phyloP scores from a whole-genome alignment of 2,113 vertebrate species.

The Anser cygnoides region DNA sequence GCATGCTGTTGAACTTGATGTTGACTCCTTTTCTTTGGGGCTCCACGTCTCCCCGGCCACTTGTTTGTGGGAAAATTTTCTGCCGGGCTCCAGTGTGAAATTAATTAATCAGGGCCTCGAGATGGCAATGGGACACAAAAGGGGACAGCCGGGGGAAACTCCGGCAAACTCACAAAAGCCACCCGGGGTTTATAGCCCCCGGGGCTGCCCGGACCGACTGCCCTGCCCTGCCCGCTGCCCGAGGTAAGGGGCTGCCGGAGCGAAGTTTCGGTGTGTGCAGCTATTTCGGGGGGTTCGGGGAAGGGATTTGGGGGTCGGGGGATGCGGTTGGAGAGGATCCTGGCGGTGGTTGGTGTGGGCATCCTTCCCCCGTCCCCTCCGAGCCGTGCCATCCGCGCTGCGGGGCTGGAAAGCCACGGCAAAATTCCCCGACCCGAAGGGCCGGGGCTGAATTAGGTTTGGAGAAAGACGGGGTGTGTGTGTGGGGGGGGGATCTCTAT shows the following conservation, averaged over 20 bases:
- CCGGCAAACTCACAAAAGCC: conserved; percentile 51
- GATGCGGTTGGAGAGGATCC: background rate
- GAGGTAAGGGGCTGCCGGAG: conserved; percentile 52
- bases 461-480: background rate
- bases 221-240: conserved; percentile 18
- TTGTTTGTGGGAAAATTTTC: conserved; percentile 84
- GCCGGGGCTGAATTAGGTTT: background rate
- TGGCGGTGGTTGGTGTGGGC: background rate
- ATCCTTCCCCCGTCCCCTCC: background rate
- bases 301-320: background rate
- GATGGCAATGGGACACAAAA: conserved; percentile 67
- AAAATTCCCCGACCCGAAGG: background rate
- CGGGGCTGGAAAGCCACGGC: background rate
- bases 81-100: conserved; percentile 80
- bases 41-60: conserved; percentile 69
- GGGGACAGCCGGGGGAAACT: conserved; percentile 39
- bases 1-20: conserved; percentile 94
- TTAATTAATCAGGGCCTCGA: conserved; percentile 79
- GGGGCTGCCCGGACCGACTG: background rate
- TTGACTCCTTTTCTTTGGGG: conserved; percentile 84
- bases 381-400: background rate
- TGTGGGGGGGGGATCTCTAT: background rate
- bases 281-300: background rate
- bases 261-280: background rate
- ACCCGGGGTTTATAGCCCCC: conserved; percentile 22